Evolutionary conservation across 2,113 vertebrate genomes (phyloP), one percentile per base, ranked within the genome.

Genomic region (Nymphicus hollandicus): DNA sequence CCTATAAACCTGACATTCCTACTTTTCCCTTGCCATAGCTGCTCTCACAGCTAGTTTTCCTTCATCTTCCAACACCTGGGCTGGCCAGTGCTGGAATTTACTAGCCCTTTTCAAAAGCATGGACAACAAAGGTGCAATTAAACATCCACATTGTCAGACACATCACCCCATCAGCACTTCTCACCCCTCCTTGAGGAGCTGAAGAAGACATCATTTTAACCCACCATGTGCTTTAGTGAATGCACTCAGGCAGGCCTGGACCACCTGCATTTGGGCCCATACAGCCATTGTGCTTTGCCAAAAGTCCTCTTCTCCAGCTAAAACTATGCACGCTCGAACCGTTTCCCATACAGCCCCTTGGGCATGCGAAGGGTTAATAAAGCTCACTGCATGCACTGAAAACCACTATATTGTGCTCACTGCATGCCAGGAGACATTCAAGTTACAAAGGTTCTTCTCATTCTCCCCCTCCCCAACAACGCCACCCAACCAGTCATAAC

Each of bases 361-460:
- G 77, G n/a, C 33, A 50, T 2, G 15, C 41, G 66, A 47, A 58
- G 25, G 49, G 47, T 96, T 96, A 95, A 81, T 28, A 79, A 90
- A 92, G 28, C 44, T 74, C 52, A 65, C 6, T 29, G 49, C 43
- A 18, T 10, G 53, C 52, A 80, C n/a, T 12, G 20, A 64, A 72
- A 76, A 18, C 37, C 24, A 63, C 7, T 18, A 25, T 41, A 24
- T 2, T 35, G 11, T 47, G 33, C 15, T 27, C 33, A 39, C 68
- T 25, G 39, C 70, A 35, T 47, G 28, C 65, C 73, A 12, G 19
- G 24, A 58, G 7, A 4, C 15, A 61, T 60, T 61, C 27, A 52
- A 72, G 7, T 49, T n/a, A 31, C 22, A n/a, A 61, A 29, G 27
- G 11, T 73, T 72, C 58, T 22, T 23, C 77, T 83, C 46, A 55